Base-by-base conservation (phyloP, 2,888 invertebrate species). In the Taenaris catops region DNA sequence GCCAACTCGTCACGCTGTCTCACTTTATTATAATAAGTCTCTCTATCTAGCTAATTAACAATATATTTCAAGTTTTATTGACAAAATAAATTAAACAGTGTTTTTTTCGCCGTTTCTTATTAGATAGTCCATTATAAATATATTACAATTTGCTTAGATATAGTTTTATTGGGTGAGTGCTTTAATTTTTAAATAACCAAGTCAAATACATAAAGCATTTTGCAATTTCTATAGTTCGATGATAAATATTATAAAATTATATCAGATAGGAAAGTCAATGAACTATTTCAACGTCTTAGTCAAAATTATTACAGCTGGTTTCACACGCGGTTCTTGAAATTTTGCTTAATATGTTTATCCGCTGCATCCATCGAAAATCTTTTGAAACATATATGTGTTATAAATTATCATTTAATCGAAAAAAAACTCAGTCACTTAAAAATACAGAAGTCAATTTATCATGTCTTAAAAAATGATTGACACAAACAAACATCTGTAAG, bases 1-100 rank as follows among this genome's bases (percentile, higher is more conserved):
- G 70, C 34, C 34, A 68, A 65, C 66, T 70, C 69, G 66, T 67
- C 67, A 70, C 62, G 63, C 55, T 51, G 53, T 52, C 56, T 55
- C 44, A 35, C 20, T 41, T 28, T 7, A 31, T 9, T 6, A 12
- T 20, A 28, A 12, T 20, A 19, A 12, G 3, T 27, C 11, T 6
- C 2, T 11, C 5, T 14, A 25, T 25, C 14, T 25, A 25, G 25
- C 8, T 8, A n/a, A n/a, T n/a, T n/a, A n/a, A n/a, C n/a, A n/a
- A n/a, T n/a, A n/a, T n/a, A n/a, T n/a, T n/a, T n/a, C n/a, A n/a
- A n/a, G n/a, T n/a, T n/a, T n/a, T n/a, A n/a, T n/a, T n/a, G n/a
- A n/a, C n/a, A n/a, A n/a, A n/a, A n/a, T n/a, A n/a, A n/a, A n/a
- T n/a, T n/a, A n/a, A n/a, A n/a, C n/a, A n/a, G n/a, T n/a, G n/a